phyloP scores from a whole-genome alignment of 2,888 invertebrate species.

The Ornithoptera priamus region DNA sequence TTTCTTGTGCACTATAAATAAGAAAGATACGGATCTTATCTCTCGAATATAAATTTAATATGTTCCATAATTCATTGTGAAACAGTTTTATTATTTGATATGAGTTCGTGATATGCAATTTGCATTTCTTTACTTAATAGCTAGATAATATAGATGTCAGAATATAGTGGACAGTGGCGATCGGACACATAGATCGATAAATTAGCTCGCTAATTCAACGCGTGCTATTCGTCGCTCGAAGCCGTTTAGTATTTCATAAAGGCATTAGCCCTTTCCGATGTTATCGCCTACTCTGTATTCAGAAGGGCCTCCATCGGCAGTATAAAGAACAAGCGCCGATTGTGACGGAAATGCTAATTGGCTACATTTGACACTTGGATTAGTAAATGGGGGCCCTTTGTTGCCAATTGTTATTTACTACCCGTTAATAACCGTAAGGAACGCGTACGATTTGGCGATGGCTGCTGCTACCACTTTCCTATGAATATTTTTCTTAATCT shows the following conservation, averaged over 20 bases:
- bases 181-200: conserved; percentile 18
- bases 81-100: background rate
- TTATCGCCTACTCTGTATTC: conserved; percentile 69
- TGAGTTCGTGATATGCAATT: background rate
- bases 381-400: conserved; percentile 52
- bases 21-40: background rate
- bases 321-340: conserved; percentile 58
- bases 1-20: background rate
- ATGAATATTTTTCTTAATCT: background rate
- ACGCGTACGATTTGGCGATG: background rate
- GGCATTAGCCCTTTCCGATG: conserved; percentile 57
- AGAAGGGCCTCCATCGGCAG: conserved; percentile 51
- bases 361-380: conserved; percentile 54
- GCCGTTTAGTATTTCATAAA: conserved; percentile 46
- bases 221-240: conserved; percentile 29
- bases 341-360: conserved; percentile 72
- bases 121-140: background rate
- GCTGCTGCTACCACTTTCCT: background rate
- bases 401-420: conserved; percentile 36
- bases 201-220: conserved; percentile 30
- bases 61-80: background rate
- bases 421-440: conserved; percentile 18
- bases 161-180: conserved; percentile 1
- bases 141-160: background rate
- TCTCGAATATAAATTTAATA: background rate